Evolutionary conservation across 2,888 invertebrate species (phyloP), one percentile per base, ranked within the genome.

Genomic region (Pyrochroa serraticornis): DNA sequence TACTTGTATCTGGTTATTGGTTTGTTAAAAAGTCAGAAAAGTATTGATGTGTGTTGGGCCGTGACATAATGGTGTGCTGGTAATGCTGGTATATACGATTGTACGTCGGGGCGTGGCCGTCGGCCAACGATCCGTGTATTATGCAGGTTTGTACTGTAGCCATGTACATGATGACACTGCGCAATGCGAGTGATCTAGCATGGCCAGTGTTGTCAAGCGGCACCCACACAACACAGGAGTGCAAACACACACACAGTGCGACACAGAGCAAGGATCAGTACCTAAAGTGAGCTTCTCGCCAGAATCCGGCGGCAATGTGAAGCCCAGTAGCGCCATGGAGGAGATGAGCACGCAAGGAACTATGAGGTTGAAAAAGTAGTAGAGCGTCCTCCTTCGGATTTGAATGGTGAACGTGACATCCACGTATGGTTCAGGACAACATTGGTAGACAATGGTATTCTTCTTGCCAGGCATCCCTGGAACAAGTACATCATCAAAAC

Each of bases 291-390:
- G 88, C 82, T 97, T 97, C 81, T 97, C 96, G 73, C 96, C 96
- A 44, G 95, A 95, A 79, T 99, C 98, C 60, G 97, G 97, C 67
- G 99, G 98, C 78, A 99, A 85, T 67, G 97, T 95, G 85, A 99
- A 99, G 69, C 97, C 96, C 75, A 99, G 86, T 70, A 99, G 88
- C 70, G 97, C 97, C 94, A 98, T 97, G 70, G 97, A 95, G 65
- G 97, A 95, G 80, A 99, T 98, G 76, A 99, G 89, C 76, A 98
- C 95, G 81, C 97, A 97, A 71, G 98, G 99, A 76, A 98, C 95
- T 81, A 99, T 97, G 81, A 99, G 89, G 85, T 99, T 99, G 88
- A 98, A 96, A 84, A 97, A 97, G 85, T 98, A 98, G 86, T 97
- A 98, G 74, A 98, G 85, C 45, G 97, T 97, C 75, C 97, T 87